Evolutionary conservation across 1,140 invertebrate genomes (phyloP), one percentile per base, ranked within the genome.

Genomic region (Drosophila obscura): DNA sequence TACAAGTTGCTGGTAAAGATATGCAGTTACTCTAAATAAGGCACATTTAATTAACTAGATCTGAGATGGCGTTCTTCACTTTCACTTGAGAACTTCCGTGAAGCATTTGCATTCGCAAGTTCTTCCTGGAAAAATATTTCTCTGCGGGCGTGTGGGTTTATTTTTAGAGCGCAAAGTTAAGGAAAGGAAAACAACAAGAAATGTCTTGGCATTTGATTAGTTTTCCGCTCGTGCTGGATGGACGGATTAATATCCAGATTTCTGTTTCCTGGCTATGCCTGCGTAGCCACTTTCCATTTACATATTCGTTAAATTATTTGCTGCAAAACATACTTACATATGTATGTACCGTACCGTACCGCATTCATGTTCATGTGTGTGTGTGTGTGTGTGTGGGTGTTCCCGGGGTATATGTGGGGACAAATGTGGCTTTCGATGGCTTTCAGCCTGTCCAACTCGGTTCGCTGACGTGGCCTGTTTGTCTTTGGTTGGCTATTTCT

Each of bases 141-240:
- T 31, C 31, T 31, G 2, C 3, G 31, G 8, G 0, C 31, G 8
- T 31, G 7, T 31, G 51, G 58, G 66, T 63, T 65, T 35, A 61
- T 19, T 31, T 58, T 28, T 19, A 1, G 19, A 0, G 15, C n/a
- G 13, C 35, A 5, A 61, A 67, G 35, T 35, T 15, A 55, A 44
- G 46, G 24, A 57, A n/a, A 13, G 24, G 41, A 53, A 24, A 60
- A 62, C 24, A 59, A 63, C 55, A 39, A 19, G 53, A 62, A 72
- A 76, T 73, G 57, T 55, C 57, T 61, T 77, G 73, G 71, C 45
- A 71, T 82, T 82, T 82, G 75, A 88, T 88, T 79, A 82, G 79
- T 77, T 73, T 48, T 58, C 58, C 31, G 51, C 64, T 45, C 15
- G 16, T 8, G 3, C 45, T 24, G 65, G 48, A 53, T 62, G 19